Percentiles rank a stretch among this genome's conserved stretches.
phyloP scores from a whole-genome alignment of 2,797 vertebrate genomes.

The Sparus aurata region DNA sequence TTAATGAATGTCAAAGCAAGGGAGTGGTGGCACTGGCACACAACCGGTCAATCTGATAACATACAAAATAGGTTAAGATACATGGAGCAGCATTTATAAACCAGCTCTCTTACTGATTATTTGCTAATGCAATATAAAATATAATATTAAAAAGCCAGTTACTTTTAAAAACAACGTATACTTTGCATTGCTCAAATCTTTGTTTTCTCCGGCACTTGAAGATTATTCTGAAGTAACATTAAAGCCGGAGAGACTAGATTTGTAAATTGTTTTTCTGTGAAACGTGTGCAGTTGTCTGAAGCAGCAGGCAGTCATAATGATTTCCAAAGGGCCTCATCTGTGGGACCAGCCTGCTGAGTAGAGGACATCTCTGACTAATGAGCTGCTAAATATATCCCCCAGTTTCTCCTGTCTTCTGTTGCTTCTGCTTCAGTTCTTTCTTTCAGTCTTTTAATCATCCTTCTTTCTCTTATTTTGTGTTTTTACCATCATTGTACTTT shows the following conservation, averaged over 20 bases:
- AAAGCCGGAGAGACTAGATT: conserved; percentile 41
- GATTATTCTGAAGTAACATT: conserved; percentile 56
- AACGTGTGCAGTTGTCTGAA: conserved; percentile 72
- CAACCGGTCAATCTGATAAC: conserved; percentile 19
- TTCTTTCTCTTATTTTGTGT: conserved; percentile 12
- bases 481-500: conserved; percentile 6
- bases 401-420: conserved; percentile 73
- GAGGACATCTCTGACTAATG: conserved; percentile 83
- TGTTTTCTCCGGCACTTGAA: conserved; percentile 42
- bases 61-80: background rate
- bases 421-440: conserved; percentile 48
- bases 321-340: conserved; percentile 81
- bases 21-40: conserved; percentile 13
- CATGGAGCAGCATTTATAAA: background rate
- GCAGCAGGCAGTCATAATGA: conserved; percentile 81
- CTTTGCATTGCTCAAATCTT: conserved; percentile 38
- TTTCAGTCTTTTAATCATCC: conserved; percentile 23
- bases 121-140: background rate
- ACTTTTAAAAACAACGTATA: conserved; percentile 19
- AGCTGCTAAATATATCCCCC: conserved; percentile 85
- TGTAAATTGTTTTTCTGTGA: conserved; percentile 68
- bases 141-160: conserved; percentile 9
- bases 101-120: background rate
- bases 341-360: conserved; percentile 79
- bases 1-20: conserved; percentile 60